Percentiles rank a stretch among this genome's conserved stretches.
Conservation (phyloP, 2,888 invertebrate genomes). For the Agrotis exclamationis region DNA sequence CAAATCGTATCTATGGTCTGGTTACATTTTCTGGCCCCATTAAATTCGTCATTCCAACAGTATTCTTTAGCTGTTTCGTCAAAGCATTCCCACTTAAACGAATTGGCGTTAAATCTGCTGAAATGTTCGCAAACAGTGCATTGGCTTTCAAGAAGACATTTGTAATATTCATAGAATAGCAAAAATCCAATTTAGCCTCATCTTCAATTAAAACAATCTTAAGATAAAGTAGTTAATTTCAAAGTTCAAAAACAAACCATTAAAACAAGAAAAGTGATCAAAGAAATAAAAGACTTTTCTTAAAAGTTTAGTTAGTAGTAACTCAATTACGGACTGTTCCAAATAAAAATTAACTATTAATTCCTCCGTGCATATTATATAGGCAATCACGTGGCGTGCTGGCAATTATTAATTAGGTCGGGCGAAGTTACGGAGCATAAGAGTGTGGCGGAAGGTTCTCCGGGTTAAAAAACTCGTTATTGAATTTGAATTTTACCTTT, state of each 20-base stretch:
- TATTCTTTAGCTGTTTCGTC: neutral
- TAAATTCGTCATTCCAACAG: neutral
- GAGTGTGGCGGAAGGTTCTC: conserved; percentile 4
- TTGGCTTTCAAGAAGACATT: neutral
- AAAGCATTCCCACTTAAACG: neutral
- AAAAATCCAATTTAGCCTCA: conserved; percentile 17
- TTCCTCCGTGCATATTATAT: conserved; percentile 51
- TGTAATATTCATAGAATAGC: neutral
- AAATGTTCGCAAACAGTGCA: neutral
- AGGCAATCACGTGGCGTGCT: conserved; percentile 35
- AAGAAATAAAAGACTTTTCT: conserved; percentile 32
- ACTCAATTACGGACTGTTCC: conserved; percentile 48
- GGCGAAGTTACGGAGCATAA: conserved; percentile 24
- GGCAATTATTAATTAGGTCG: conserved; percentile 53
- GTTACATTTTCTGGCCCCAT: neutral
- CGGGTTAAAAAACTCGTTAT: conserved; percentile 31
- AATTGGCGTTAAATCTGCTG: neutral
- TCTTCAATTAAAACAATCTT: neutral
- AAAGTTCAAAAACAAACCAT: conserved; percentile 40
- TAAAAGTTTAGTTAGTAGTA: conserved; percentile 24
- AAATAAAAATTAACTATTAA: conserved; percentile 55
- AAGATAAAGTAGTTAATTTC: conserved; percentile 10
- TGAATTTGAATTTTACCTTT: conserved; percentile 16
- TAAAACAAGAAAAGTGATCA: conserved; percentile 50
- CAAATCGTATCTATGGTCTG: neutral